Evolutionary conservation across 2,888 invertebrate genomes (phyloP).

Genomic region (Ophion costatus): DNA sequence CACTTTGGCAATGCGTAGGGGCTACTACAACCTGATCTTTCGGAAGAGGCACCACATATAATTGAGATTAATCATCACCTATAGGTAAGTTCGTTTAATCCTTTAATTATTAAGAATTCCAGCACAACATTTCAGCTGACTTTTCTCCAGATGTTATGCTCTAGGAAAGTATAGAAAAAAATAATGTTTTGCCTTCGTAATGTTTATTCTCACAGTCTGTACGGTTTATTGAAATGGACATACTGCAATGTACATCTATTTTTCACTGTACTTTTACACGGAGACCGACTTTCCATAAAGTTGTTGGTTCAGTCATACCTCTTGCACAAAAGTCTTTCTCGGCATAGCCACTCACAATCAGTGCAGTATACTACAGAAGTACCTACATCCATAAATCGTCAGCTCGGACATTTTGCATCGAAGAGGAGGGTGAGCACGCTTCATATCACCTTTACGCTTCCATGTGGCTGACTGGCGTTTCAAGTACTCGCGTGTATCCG

Average conservation of each 20-base stretch:
- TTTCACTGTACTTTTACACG: neutral
- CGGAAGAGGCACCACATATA: too few relatives aligned
- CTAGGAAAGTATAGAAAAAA: too few relatives aligned
- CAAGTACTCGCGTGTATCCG: constrained; percentile 51
- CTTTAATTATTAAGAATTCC: too few relatives aligned
- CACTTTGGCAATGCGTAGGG: too few relatives aligned
- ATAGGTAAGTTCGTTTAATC: too few relatives aligned
- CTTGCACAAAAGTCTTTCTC: constrained; percentile 36
- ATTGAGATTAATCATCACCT: too few relatives aligned
- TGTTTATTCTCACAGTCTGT: too few relatives aligned
- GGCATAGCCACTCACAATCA: constrained; percentile 3
- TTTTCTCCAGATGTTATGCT: too few relatives aligned
- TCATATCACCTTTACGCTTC: constrained; percentile 49
- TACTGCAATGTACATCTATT: neutral
- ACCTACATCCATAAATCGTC: constrained; percentile 46
- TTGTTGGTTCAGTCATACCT: constrained; percentile 8
- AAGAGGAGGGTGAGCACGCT: constrained; percentile 13
- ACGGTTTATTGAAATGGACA: too few relatives aligned
- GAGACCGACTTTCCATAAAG: neutral
- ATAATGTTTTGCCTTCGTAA: too few relatives aligned
- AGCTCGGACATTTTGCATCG: constrained; percentile 38
- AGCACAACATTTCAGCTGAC: too few relatives aligned
- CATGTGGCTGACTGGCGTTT: constrained; percentile 52
- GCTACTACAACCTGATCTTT: too few relatives aligned
- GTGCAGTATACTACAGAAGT: constrained; percentile 57